phyloP scores from a whole-genome alignment of 1,140 invertebrate genomes.

The Holcopasites calliopsidis region DNA sequence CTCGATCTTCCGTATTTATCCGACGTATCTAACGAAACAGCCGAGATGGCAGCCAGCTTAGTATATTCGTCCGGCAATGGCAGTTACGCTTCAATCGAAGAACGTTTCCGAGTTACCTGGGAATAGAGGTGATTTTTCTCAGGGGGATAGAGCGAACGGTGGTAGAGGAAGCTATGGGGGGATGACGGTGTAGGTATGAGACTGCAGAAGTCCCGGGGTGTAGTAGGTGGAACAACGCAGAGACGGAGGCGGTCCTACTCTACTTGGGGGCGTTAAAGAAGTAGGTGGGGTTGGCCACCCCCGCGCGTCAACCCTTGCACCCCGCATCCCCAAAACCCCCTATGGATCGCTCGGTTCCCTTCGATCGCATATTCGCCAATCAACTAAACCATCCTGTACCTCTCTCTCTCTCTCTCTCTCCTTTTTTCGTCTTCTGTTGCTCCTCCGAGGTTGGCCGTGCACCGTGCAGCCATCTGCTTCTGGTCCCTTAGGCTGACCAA shows the following conservation, averaged over 20 bases:
- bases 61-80: slow-evolving; percentile 48
- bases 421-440: slow-evolving; percentile 14
- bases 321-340: slow-evolving; percentile 64
- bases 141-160: slow-evolving; percentile 64
- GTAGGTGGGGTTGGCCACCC: slow-evolving; percentile 74
- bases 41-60: slow-evolving; percentile 10
- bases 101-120: slow-evolving; percentile 65
- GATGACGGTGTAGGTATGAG: slow-evolving; percentile 61
- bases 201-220: slow-evolving; percentile 72
- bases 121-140: slow-evolving; percentile 69
- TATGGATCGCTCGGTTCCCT: slow-evolving; percentile 64
- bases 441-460: slow-evolving; percentile 49
- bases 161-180: slow-evolving; percentile 42
- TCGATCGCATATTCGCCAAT: slow-evolving; percentile 74
- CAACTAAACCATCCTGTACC: slow-evolving; percentile 63
- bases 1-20: slow-evolving; percentile 19
- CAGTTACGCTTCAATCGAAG: slow-evolving; percentile 60
- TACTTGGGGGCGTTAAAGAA: slow-evolving; percentile 78
- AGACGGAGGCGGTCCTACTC: slow-evolving; percentile 77
- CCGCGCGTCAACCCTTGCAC: slow-evolving; percentile 72
- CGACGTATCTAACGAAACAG: slow-evolving; percentile 21
- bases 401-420: slow-evolving; percentile 39
- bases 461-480: slow-evolving; percentile 63
- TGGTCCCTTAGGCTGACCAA: slow-evolving; percentile 27
- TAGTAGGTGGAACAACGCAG: slow-evolving; percentile 77